Percentiles rank a stretch among this genome's conserved stretches.
phyloP scores from a whole-genome alignment of 2,113 vertebrate species.

The Podocnemis expansa region DNA sequence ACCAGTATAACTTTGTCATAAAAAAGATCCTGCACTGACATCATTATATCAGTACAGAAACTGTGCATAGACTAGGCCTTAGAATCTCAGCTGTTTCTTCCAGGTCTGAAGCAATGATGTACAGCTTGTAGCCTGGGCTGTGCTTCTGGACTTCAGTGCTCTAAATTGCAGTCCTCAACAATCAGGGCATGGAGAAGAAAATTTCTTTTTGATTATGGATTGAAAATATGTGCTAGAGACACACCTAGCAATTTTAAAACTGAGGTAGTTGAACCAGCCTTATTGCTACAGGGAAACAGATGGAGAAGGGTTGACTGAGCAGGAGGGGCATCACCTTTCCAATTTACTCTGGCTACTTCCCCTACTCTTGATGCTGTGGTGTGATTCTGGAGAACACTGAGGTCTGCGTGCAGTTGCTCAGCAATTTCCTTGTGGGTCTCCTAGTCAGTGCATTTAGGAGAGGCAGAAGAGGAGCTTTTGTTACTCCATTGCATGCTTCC shows the following conservation, averaged over 20 bases:
- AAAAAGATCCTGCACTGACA: not conserved
- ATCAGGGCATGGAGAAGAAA: not conserved
- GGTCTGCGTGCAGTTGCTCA: not conserved
- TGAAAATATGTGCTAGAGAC: not conserved
- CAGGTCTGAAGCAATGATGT: not conserved
- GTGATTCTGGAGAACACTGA: not conserved
- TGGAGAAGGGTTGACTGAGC: too few relatives aligned
- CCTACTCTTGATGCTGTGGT: not conserved
- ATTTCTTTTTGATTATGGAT: not conserved
- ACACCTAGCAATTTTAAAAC: not conserved
- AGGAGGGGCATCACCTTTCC: not conserved
- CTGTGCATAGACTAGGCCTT: fast-evolving
- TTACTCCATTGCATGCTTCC: not conserved
- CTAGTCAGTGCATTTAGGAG: not conserved
- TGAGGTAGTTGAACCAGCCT: not conserved
- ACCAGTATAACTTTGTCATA: not conserved
- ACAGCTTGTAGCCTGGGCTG: not conserved
- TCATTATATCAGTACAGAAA: not conserved
- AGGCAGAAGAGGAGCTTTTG: not conserved
- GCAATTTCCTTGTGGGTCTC: fast-evolving
- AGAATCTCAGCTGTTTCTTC: not conserved
- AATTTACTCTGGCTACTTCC: not conserved
- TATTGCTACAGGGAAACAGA: not conserved
- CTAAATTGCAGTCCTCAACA: not conserved
- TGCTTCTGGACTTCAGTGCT: not conserved